These are phyloP conservation scores for Trichopoda pennipes DNA, from an alignment of 2,888 invertebrate species.

Conservation along the genomic window DNA sequence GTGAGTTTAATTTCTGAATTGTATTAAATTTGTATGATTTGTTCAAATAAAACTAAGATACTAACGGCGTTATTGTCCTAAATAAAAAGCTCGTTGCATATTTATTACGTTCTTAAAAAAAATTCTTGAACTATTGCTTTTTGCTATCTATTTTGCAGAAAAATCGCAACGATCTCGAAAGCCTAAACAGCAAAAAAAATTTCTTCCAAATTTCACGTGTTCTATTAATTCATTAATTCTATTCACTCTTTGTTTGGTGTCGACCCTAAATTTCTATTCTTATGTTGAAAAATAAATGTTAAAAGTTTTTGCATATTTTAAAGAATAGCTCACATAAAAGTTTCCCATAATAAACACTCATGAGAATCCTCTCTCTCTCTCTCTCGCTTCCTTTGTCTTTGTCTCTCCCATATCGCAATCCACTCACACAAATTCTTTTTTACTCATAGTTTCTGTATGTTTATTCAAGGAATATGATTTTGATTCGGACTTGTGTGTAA, in stretches of 20 bases:
- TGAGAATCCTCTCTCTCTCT: too few relatives aligned
- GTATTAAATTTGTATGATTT: too few relatives aligned
- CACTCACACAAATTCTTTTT: not conserved
- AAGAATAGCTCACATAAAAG: constrained; percentile 29
- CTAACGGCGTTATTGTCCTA: not conserved
- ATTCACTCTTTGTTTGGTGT: not conserved
- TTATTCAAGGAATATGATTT: constrained; percentile 62
- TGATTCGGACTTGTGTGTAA: constrained; percentile 43
- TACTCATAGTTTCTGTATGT: constrained; percentile 10
- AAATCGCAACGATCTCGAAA: not conserved
- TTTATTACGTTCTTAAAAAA: not conserved
- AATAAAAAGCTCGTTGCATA: not conserved
- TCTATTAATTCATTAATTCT: constrained; percentile 25
- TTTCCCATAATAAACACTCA: too few relatives aligned
- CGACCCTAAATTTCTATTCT: not conserved
- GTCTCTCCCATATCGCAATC: constrained; percentile 6
- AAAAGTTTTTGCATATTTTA: constrained; percentile 63
- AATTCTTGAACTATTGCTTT: not conserved
- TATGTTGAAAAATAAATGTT: constrained; percentile 44
- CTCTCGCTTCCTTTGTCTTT: too few relatives aligned
- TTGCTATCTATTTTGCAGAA: not conserved
- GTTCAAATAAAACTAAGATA: too few relatives aligned
- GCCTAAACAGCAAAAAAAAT: constrained; percentile 41
- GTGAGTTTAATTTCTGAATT: constrained; percentile 24
- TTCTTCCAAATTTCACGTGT: constrained; percentile 57